Evolutionary conservation across 2,113 vertebrate genomes (phyloP).

Genomic region (Scalopus aquaticus): DNA sequence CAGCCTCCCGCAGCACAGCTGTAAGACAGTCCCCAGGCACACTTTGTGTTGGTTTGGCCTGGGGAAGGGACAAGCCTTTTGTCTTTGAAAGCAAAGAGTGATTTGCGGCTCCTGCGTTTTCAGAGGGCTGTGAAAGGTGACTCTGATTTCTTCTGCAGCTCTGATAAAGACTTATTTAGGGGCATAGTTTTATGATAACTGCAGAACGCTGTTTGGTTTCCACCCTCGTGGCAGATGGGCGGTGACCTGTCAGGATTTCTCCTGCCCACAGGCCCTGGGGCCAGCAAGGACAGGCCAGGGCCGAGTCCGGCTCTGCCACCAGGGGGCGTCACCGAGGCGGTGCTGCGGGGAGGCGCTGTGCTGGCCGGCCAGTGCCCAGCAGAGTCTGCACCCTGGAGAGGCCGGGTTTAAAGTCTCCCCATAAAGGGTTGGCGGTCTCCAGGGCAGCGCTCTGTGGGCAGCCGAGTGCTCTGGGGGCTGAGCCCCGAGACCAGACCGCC

Average conservation of each 20-base stretch:
- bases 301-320: neutral
- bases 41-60: slow-evolving; percentile 50
- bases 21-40: too few species aligned
- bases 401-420: too few species aligned
- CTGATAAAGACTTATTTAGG: neutral
- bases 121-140: slow-evolving; percentile 4
- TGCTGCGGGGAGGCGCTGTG: too few species aligned
- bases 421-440: too few species aligned
- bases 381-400: too few species aligned
- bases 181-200: slow-evolving; percentile 25
- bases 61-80: neutral
- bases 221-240: neutral
- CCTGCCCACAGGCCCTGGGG: neutral
- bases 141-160: slow-evolving; percentile 24
- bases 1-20: too few species aligned
- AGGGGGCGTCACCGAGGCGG: too few species aligned
- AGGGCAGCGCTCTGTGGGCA: neutral
- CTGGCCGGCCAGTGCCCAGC: too few species aligned
- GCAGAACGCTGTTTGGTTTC: neutral
- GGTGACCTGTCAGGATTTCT: neutral
- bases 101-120: neutral
- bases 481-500: neutral
- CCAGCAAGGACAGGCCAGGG: too few species aligned
- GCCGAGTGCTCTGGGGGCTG: too few species aligned
- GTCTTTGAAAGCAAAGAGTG: too few species aligned